Evolutionary conservation across 1,140 invertebrate species (phyloP).

Genomic region (Batillaria attramentaria): DNA sequence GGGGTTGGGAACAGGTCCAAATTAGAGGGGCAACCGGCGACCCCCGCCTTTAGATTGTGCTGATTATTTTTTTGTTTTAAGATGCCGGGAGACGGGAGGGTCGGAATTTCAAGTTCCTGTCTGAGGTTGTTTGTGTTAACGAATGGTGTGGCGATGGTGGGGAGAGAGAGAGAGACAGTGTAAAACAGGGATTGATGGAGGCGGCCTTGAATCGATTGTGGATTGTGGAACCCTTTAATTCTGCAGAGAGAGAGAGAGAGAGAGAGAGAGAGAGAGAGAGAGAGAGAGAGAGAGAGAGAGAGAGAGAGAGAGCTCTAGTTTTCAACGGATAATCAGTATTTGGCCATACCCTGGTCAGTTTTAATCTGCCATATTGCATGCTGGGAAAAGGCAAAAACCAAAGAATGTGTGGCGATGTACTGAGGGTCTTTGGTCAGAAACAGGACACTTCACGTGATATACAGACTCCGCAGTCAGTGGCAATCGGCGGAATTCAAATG

Average conservation of each 20-base stretch:
- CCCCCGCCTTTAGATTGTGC: neutral
- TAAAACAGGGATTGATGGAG: neutral
- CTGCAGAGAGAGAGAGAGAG: neutral
- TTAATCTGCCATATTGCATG: no score
- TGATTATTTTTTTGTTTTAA: neutral
- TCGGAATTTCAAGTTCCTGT: neutral
- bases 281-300: constrained; percentile 5
- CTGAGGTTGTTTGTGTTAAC: neutral
- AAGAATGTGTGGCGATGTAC: neutral
- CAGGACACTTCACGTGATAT: neutral
- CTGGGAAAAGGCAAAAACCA: neutral
- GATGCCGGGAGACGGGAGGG: constrained; percentile 4
- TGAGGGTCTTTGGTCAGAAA: neutral
- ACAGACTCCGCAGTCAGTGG: no score
- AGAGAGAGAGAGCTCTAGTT: neutral
- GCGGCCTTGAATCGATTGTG: neutral
- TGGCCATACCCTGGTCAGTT: no score
- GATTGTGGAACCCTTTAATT: no score
- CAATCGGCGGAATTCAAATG: no score
- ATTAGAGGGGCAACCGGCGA: no score
- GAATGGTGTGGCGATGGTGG: neutral
- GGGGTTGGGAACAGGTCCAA: no score
- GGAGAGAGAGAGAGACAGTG: constrained; percentile 8
- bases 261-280: constrained; percentile 9
- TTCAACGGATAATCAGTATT: neutral